phyloP scores from a whole-genome alignment of 2,888 invertebrate genomes.

The Erynnis tages region DNA sequence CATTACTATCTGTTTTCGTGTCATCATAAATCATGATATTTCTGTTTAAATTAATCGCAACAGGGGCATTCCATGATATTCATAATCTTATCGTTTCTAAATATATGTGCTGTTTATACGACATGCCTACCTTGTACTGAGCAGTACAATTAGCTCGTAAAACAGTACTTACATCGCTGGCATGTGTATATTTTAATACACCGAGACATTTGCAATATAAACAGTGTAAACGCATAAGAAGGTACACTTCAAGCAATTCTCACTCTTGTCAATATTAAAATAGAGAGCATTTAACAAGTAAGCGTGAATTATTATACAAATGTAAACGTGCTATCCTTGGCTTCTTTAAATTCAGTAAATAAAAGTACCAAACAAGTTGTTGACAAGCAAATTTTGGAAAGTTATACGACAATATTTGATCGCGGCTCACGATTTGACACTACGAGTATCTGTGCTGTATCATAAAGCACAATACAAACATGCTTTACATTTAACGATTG shows the following conservation, averaged over 20 bases:
- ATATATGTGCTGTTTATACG: background rate
- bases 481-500: background rate
- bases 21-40: too few relatives aligned
- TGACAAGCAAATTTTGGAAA: background rate
- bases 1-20: too few relatives aligned
- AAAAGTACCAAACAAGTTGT: slow-evolving; percentile 10
- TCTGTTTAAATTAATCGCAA: too few relatives aligned
- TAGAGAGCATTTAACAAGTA: background rate
- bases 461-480: background rate
- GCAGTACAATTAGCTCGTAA: slow-evolving; percentile 24
- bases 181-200: slow-evolving; percentile 8
- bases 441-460: background rate
- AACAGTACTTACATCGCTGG: slow-evolving; percentile 11
- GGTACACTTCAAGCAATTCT: background rate
- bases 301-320: background rate
- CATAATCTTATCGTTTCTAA: slow-evolving; percentile 13
- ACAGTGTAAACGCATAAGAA: background rate
- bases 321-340: slow-evolving; percentile 14
- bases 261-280: background rate
- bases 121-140: slow-evolving; percentile 8
- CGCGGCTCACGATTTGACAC: background rate
- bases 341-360: slow-evolving; percentile 6
- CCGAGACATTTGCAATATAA: slow-evolving; percentile 11
- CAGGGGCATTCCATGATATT: too few relatives aligned
- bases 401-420: slow-evolving; percentile 1